phyloP scores from a whole-genome alignment of 2,113 vertebrate genomes.

The Chaetura pelagica region DNA sequence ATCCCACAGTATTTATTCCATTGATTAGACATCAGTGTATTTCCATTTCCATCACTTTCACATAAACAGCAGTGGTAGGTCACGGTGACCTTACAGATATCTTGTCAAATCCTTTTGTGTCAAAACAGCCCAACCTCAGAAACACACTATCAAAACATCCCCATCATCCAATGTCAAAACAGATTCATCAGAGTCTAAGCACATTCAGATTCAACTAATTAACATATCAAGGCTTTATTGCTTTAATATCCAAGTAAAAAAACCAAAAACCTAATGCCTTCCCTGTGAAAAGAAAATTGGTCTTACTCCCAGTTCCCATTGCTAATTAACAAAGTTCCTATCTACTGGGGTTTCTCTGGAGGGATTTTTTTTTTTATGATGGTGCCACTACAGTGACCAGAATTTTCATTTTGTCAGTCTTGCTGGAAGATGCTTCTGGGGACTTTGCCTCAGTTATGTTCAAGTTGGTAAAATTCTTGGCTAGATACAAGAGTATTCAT shows the following conservation, averaged over 20 bases:
- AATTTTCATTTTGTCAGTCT: background rate
- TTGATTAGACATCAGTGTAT: slow-evolving; percentile 52
- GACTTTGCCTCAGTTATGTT: background rate
- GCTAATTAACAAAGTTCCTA: slow-evolving; percentile 27
- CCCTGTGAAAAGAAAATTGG: slow-evolving; percentile 44
- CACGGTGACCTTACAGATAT: slow-evolving; percentile 54
- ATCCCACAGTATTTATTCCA: slow-evolving; percentile 28
- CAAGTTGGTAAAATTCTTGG: background rate
- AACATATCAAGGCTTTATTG: slow-evolving; percentile 57
- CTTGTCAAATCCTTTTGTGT: slow-evolving; percentile 69
- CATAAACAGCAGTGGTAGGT: slow-evolving; percentile 22
- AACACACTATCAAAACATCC: slow-evolving; percentile 55
- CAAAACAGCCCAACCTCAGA: slow-evolving; percentile 61
- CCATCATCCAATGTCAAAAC: slow-evolving; percentile 55
- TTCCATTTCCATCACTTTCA: slow-evolving; percentile 50
- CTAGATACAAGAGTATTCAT: background rate
- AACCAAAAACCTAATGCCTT: slow-evolving; percentile 25
- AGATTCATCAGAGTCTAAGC: slow-evolving; percentile 26
- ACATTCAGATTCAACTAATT: slow-evolving; percentile 34
- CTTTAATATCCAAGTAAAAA: slow-evolving; percentile 46
- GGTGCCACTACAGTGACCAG: background rate
- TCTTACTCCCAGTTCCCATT: slow-evolving; percentile 49
- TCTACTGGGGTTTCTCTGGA: background rate
- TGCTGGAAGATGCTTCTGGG: background rate
- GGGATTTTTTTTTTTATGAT: background rate